A percentile compares a stretch with the other conserved stretches of the same genome.
These are phyloP conservation scores for Ornithoptera priamus DNA, from an alignment of 2,888 invertebrate species.

Conservation along the genomic window DNA sequence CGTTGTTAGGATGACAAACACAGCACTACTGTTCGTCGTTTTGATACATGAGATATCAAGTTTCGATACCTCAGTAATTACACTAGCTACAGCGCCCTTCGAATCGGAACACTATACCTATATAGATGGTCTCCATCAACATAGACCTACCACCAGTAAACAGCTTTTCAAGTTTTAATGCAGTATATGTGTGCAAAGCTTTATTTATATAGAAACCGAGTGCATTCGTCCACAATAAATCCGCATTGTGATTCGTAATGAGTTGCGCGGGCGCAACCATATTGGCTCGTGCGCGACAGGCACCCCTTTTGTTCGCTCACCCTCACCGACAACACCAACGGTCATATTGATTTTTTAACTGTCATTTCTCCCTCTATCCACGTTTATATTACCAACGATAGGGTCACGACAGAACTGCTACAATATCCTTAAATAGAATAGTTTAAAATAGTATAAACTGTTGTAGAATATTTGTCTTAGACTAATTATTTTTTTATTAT, in stretches of 20 bases:
- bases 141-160: too few species aligned
- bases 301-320: slow-evolving; percentile 61
- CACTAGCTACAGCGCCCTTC: too few species aligned
- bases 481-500: too few species aligned
- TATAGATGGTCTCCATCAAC: too few species aligned
- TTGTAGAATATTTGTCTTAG: too few species aligned
- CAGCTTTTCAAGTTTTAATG: not conserved
- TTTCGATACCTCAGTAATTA: too few species aligned
- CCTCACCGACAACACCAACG: slow-evolving; percentile 73
- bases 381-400: not conserved
- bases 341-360: slow-evolving; percentile 79
- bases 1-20: too few species aligned
- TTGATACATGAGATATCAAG: too few species aligned
- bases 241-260: slow-evolving; percentile 47
- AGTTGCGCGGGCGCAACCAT: slow-evolving; percentile 42
- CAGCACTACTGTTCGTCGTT: too few species aligned
- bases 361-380: slow-evolving; percentile 51
- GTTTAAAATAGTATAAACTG: not conserved
- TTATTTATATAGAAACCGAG: not conserved
- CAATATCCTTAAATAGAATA: not conserved
- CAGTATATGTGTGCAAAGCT: not conserved
- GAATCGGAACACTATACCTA: too few species aligned
- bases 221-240: slow-evolving; percentile 25
- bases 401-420: not conserved
- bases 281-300: slow-evolving; percentile 60